phyloP scores from a whole-genome alignment of 2,888 invertebrate species.

The Dromius quadrimaculatus region DNA sequence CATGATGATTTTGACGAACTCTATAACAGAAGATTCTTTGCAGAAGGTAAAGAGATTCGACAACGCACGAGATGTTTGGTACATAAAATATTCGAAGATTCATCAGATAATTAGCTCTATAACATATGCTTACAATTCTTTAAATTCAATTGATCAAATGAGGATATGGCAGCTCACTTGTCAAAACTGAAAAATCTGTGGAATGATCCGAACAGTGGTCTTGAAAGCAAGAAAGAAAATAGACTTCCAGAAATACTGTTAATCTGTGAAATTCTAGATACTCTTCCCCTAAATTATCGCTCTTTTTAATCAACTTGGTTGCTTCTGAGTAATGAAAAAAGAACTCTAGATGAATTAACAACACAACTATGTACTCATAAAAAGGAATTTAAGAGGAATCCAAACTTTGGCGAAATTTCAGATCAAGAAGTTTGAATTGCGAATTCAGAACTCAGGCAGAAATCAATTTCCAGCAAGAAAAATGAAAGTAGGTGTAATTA shows the following conservation, averaged over 20 bases:
- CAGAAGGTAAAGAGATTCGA: constrained; percentile 54
- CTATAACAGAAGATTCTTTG: no score
- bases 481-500: no score
- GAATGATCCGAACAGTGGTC: constrained; percentile 5
- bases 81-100: constrained; percentile 53
- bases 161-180: constrained; percentile 50
- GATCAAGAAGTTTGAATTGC: constrained; percentile 4
- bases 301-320: constrained; percentile 50
- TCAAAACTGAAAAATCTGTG: constrained; percentile 48
- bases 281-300: constrained; percentile 48
- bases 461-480: not conserved
- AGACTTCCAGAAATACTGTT: constrained; percentile 40
- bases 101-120: constrained; percentile 53
- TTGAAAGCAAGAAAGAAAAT: constrained; percentile 12
- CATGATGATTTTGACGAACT: no score
- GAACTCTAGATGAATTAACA: constrained; percentile 47
- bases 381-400: constrained; percentile 29
- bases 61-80: constrained; percentile 54
- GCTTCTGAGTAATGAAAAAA: constrained; percentile 36
- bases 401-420: not conserved
- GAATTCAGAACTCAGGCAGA: no score
- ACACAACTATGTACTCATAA: constrained; percentile 49
- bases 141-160: constrained; percentile 38
- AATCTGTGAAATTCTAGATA: constrained; percentile 49
- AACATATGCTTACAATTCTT: constrained; percentile 55